Conservation (phyloP, 2,888 invertebrate species). For the Melipona bicolor region DNA sequence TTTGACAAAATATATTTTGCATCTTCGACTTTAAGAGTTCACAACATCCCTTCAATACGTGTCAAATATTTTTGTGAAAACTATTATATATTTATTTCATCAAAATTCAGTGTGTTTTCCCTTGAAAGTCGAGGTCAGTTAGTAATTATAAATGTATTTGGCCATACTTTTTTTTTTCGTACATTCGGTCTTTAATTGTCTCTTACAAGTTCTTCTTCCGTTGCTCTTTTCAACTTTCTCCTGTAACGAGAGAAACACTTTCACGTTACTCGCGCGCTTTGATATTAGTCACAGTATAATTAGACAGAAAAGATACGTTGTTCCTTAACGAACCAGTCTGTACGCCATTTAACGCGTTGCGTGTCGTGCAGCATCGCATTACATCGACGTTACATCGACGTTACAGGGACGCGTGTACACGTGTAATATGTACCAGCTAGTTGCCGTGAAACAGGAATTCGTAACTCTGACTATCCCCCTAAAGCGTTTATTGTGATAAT, state of each 20-base stretch:
- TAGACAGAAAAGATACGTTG: neutral
- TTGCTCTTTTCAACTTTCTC: neutral
- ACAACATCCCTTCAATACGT: no score
- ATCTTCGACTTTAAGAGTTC: no score
- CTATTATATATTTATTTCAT: no score
- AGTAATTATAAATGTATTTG: no score
- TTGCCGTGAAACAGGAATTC: constrained; percentile 39
- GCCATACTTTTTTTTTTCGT: no score
- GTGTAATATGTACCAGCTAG: neutral
- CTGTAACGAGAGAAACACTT: neutral
- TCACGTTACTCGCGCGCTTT: neutral
- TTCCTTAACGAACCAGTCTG: constrained; percentile 5
- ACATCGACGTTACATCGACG: constrained; percentile 23
- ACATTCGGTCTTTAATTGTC: neutral
- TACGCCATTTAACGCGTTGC: constrained; percentile 35
- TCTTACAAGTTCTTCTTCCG: neutral
- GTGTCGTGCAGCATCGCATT: constrained; percentile 38
- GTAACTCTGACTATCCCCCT: constrained; percentile 17
- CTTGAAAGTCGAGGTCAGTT: no score
- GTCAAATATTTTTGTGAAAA: no score
- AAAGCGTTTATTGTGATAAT: constrained; percentile 59
- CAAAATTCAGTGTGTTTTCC: no score
- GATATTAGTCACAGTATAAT: neutral
- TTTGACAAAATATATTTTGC: no score
- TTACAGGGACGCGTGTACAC: constrained; percentile 37